These are phyloP conservation scores for Numida meleagris DNA, from an alignment of 2,113 vertebrate species.

Conservation along the genomic window DNA sequence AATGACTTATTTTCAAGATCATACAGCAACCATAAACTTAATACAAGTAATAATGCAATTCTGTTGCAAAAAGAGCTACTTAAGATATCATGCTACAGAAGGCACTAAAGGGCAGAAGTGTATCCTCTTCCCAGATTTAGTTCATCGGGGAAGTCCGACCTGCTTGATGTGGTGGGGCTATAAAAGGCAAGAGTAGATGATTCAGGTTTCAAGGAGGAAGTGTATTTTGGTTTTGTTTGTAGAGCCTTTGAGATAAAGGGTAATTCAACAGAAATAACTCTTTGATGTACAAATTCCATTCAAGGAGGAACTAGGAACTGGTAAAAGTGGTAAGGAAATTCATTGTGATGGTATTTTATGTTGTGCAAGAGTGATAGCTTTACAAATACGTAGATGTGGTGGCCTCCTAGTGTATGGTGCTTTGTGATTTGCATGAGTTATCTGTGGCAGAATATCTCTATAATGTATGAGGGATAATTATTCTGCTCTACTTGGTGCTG, in stretches of 20 bases:
- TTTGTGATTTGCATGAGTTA: background rate
- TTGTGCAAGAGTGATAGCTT: background rate
- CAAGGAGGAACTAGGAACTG: background rate
- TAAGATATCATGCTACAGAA: background rate
- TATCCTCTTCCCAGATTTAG: background rate
- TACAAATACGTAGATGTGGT: background rate
- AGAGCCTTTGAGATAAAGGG: background rate
- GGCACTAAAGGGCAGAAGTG: background rate
- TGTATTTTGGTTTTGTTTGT: rapidly evolving
- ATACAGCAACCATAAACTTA: background rate
- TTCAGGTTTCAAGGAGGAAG: background rate
- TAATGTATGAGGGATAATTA: background rate
- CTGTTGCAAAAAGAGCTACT: background rate
- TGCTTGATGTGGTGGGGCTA: background rate
- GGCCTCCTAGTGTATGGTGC: background rate
- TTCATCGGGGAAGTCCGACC: background rate
- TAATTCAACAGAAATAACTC: background rate
- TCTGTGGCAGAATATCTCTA: background rate
- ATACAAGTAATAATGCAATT: background rate
- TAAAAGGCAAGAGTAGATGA: background rate
- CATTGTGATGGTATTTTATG: background rate
- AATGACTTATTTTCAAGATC: background rate
- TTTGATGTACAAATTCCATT: background rate
- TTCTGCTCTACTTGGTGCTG: slow-evolving; percentile 4
- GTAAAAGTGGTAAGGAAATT: background rate